phyloP scores from a whole-genome alignment of 2,797 vertebrate species.

The Diplodus sargus region DNA sequence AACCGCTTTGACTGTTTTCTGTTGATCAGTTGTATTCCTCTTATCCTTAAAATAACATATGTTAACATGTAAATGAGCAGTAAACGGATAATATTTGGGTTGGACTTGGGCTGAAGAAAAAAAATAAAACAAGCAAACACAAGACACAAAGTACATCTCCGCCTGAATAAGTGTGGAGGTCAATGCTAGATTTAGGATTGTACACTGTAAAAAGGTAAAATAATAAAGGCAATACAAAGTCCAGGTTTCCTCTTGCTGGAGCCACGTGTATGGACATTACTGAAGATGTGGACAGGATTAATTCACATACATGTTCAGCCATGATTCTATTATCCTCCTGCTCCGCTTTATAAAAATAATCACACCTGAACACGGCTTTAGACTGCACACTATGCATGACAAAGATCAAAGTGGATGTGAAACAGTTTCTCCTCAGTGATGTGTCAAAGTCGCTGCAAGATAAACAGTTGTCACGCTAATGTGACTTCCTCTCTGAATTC shows the following conservation, averaged over 20 bases:
- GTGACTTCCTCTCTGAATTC: conserved; percentile 47
- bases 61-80: neutral
- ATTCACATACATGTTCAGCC: conserved; percentile 29
- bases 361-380: conserved; percentile 35
- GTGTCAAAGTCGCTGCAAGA: conserved; percentile 46
- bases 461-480: conserved; percentile 66
- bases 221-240: conserved; percentile 11
- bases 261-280: neutral
- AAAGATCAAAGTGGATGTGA: conserved; percentile 56
- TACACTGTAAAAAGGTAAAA: conserved; percentile 8
- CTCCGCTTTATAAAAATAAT: conserved; percentile 42
- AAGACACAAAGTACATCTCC: neutral
- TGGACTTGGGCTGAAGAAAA: neutral
- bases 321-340: conserved; percentile 35
- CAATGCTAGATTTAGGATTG: conserved; percentile 1
- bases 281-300: conserved; percentile 27
- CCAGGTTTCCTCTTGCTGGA: conserved; percentile 10
- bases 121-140: neutral
- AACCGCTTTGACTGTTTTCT: neutral
- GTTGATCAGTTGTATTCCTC: conserved; percentile 3
- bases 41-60: neutral
- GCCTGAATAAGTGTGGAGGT: neutral
- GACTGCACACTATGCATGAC: conserved; percentile 35
- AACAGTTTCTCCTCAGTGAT: conserved; percentile 41
- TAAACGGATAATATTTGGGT: neutral